Evolutionary conservation across 2,797 vertebrate species (phyloP).

Genomic region (Spinibarbus caldwelli): DNA sequence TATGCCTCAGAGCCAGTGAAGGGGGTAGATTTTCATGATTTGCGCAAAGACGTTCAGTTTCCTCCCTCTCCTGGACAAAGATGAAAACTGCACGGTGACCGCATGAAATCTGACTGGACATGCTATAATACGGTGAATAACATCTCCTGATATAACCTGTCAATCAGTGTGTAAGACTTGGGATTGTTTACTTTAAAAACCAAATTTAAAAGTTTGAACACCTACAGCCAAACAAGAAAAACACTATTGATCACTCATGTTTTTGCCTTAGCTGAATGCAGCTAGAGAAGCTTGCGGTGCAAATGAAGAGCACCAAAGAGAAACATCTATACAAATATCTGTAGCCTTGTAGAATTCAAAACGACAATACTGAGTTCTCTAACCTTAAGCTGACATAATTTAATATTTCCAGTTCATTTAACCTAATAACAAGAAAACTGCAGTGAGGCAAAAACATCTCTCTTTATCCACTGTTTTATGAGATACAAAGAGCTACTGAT

Average conservation of each 20-base stretch:
- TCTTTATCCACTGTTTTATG: not conserved
- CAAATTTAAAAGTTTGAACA: not conserved
- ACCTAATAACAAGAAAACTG: not conserved
- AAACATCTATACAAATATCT: not conserved
- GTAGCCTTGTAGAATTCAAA: not conserved
- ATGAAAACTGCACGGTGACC: constrained; percentile 51
- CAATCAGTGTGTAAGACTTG: not conserved
- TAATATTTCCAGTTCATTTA: not conserved
- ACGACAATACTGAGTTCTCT: not conserved
- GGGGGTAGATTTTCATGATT: constrained; percentile 12
- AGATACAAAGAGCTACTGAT: not conserved
- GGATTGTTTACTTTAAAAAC: not conserved
- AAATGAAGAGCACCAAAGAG: not conserved
- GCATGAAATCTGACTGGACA: constrained; percentile 37
- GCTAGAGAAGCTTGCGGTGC: not conserved
- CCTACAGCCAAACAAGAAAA: not conserved
- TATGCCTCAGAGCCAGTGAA: not conserved
- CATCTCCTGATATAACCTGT: not conserved
- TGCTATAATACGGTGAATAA: not conserved
- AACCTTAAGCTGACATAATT: not conserved
- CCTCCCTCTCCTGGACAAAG: constrained; percentile 75
- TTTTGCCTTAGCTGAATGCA: not conserved
- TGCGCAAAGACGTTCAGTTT: constrained; percentile 69
- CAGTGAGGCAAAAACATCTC: not conserved
- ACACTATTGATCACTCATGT: not conserved